These are phyloP conservation scores for Turritopsis rubra DNA, from an alignment of 30 jellyfish, hydroid and myxozoan species.

Conservation along the genomic window DNA sequence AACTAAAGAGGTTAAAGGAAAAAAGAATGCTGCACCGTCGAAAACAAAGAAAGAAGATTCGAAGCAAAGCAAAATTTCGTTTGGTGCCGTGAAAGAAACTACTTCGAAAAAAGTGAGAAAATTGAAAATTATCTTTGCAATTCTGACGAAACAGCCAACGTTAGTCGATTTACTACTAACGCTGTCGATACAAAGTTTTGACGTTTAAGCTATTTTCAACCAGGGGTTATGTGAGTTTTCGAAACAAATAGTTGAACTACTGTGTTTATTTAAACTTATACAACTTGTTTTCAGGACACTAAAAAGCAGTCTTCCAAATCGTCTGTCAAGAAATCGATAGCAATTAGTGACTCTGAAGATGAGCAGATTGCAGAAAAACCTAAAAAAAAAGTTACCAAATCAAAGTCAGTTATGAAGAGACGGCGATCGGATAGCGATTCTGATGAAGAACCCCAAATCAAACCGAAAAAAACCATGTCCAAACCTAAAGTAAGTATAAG, in stretches of 20 bases:
- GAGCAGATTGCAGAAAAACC: neutral
- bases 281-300: too few relatives aligned
- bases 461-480: neutral
- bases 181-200: too few relatives aligned
- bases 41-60: conserved; percentile 17
- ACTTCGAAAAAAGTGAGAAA: neutral
- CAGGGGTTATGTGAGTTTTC: too few relatives aligned
- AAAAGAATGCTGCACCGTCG: conserved; percentile 2
- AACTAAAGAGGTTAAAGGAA: conserved; percentile 5
- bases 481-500: neutral
- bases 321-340: neutral
- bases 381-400: neutral
- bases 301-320: neutral
- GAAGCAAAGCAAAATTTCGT: conserved; percentile 13
- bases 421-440: conserved; percentile 18
- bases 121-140: too few relatives aligned
- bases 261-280: too few relatives aligned
- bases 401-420: conserved; percentile 13
- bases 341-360: neutral
- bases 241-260: too few relatives aligned
- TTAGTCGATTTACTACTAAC: too few relatives aligned
- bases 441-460: neutral
- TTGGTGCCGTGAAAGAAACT: conserved; percentile 10
- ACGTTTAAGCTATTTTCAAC: neutral
- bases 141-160: too few relatives aligned